phyloP scores from a whole-genome alignment of 2,888 invertebrate genomes.

The Molanna angustata region DNA sequence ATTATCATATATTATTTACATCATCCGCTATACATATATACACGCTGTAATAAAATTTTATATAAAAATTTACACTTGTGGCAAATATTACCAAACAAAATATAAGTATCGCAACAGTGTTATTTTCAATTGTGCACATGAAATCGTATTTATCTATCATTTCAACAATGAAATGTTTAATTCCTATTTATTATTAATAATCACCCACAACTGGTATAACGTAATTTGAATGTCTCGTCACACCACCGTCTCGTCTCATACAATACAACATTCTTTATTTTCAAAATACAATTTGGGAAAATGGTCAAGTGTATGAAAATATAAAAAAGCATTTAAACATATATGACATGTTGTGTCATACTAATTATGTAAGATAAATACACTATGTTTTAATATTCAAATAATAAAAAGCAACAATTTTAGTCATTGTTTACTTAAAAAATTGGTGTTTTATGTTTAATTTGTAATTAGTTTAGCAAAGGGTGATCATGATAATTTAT shows the following conservation, averaged over 20 bases:
- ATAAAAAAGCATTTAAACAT: too few species aligned
- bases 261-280: not conserved
- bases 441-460: too few species aligned
- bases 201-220: constrained; percentile 5
- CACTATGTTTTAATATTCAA: too few species aligned
- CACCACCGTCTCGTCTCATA: too few species aligned
- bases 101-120: constrained; percentile 11
- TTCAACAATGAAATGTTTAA: constrained; percentile 14
- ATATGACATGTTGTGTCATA: too few species aligned
- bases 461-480: too few species aligned
- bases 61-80: constrained; percentile 21
- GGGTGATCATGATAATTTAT: too few species aligned
- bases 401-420: too few species aligned
- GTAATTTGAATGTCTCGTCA: too few species aligned
- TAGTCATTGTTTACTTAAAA: too few species aligned
- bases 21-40: constrained; percentile 31
- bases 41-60: constrained; percentile 18
- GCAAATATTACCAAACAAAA: constrained; percentile 19
- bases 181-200: not conserved
- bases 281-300: not conserved
- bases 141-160: constrained; percentile 12
- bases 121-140: constrained; percentile 11
- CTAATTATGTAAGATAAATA: too few species aligned
- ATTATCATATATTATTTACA: constrained; percentile 28
- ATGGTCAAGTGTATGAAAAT: constrained; percentile 19